A percentile compares a stretch with the other conserved stretches of the same genome.
phyloP scores from a whole-genome alignment of 2,888 invertebrate species.

The Nemoura dubitans region DNA sequence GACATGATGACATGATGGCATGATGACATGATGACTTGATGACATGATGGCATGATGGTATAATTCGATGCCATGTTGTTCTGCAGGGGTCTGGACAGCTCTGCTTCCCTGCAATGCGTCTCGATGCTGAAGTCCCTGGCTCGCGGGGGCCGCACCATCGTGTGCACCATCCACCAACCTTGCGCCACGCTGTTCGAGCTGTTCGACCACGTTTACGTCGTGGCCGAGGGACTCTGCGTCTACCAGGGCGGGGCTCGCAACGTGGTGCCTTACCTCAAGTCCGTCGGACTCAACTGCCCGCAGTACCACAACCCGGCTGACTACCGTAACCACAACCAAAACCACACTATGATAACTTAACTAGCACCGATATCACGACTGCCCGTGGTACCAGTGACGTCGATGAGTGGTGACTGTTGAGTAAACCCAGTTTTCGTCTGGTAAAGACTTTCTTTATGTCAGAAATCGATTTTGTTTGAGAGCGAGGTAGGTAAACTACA shows the following conservation, averaged over 20 bases:
- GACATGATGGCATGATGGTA: too few species aligned
- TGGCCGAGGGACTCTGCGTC: constrained; percentile 67
- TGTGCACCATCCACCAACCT: constrained; percentile 70
- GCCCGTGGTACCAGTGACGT: too few species aligned
- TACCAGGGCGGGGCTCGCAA: constrained; percentile 64
- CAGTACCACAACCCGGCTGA: constrained; percentile 72
- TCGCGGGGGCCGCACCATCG: constrained; percentile 64
- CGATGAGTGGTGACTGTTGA: too few species aligned
- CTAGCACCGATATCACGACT: too few species aligned
- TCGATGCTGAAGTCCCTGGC: constrained; percentile 64
- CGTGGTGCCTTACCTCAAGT: constrained; percentile 64
- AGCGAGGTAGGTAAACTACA: too few species aligned
- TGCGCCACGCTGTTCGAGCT: constrained; percentile 68
- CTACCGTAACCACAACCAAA: constrained; percentile 61
- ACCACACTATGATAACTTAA: too few species aligned
- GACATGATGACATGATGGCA: too few species aligned
- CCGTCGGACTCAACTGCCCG: constrained; percentile 65
- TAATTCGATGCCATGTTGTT: neutral
- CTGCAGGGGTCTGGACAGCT: constrained; percentile 66
- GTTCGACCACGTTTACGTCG: constrained; percentile 67
- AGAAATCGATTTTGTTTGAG: too few species aligned
- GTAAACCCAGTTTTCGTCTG: too few species aligned
- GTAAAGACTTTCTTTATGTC: too few species aligned
- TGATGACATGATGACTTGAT: too few species aligned
- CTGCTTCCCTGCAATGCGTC: constrained; percentile 65